A percentile compares a stretch with the other conserved stretches of the same genome.
Evolutionary conservation across 2,113 vertebrate species (phyloP).

Genomic region (Leptobrachium ailaonicum): DNA sequence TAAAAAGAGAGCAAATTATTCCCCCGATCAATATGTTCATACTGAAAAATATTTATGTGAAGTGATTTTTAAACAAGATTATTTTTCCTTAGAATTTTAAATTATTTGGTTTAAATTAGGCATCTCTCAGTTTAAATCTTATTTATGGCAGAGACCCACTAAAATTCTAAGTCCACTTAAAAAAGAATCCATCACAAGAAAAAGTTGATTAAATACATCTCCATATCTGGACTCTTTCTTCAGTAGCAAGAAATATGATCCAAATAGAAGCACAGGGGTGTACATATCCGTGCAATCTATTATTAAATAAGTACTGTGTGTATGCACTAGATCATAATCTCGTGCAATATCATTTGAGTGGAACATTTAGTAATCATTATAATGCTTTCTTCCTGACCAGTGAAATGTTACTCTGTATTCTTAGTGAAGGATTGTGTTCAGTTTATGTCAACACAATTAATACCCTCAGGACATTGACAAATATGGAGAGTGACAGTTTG

Average conservation of each 20-base stretch:
- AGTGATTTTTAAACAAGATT: too few species aligned
- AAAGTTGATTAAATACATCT: neutral
- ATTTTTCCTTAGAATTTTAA: too few species aligned
- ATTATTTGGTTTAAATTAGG: too few species aligned
- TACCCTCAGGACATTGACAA: constrained; percentile 46
- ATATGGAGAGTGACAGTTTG: constrained; percentile 41
- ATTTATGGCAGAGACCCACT: too few species aligned
- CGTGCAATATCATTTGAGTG: constrained; percentile 8
- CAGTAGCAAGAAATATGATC: neutral
- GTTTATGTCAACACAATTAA: constrained; percentile 48
- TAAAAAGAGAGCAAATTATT: too few species aligned
- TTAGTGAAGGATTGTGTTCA: constrained; percentile 42
- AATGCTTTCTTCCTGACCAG: constrained; percentile 9
- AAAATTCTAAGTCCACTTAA: too few species aligned
- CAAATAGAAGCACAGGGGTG: neutral
- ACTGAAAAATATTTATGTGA: too few species aligned
- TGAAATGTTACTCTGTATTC: constrained; percentile 18
- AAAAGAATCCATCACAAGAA: too few species aligned
- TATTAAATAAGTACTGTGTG: constrained; percentile 27
- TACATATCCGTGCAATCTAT: constrained; percentile 16
- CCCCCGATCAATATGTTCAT: too few species aligned
- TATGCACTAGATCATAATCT: constrained; percentile 18
- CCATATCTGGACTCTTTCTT: neutral
- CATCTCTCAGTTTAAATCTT: too few species aligned
- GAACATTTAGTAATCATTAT: constrained; percentile 32